Evolutionary conservation across 2,888 invertebrate species (phyloP).

Genomic region (Philereme transversata): DNA sequence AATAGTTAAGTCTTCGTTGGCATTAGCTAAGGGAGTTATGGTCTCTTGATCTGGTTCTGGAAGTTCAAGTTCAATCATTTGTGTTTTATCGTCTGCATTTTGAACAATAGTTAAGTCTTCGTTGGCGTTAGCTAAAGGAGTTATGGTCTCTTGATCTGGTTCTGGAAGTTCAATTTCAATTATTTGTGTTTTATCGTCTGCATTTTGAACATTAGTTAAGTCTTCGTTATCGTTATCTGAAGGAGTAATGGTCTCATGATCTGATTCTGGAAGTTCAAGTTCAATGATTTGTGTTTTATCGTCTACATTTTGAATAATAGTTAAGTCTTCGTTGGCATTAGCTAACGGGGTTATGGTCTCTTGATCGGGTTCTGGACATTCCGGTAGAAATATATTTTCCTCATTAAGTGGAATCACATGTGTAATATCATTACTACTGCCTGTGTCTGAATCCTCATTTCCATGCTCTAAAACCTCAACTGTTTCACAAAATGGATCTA

Average conservation of each 20-base stretch:
- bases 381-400: neutral
- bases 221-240: conserved; percentile 17
- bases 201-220: conserved; percentile 1
- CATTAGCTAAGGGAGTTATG: conserved; percentile 7
- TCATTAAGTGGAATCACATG: conserved; percentile 6
- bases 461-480: conserved; percentile 6
- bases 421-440: conserved; percentile 26
- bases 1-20: conserved; percentile 16
- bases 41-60: conserved; percentile 15
- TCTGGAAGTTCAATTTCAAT: conserved; percentile 1
- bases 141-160: conserved; percentile 14
- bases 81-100: conserved; percentile 1
- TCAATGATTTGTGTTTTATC: neutral
- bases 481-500: conserved; percentile 3
- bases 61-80: neutral
- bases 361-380: conserved; percentile 13
- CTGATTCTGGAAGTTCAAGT: conserved; percentile 8
- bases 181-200: conserved; percentile 2
- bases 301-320: conserved; percentile 1
- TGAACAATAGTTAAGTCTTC: conserved; percentile 12
- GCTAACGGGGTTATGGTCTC: conserved; percentile 10
- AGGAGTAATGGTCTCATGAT: conserved; percentile 15
- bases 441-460: conserved; percentile 28
- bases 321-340: conserved; percentile 15
- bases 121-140: conserved; percentile 11